phyloP scores from a whole-genome alignment of 2,797 vertebrate genomes.

The Knipowitschia caucasica region DNA sequence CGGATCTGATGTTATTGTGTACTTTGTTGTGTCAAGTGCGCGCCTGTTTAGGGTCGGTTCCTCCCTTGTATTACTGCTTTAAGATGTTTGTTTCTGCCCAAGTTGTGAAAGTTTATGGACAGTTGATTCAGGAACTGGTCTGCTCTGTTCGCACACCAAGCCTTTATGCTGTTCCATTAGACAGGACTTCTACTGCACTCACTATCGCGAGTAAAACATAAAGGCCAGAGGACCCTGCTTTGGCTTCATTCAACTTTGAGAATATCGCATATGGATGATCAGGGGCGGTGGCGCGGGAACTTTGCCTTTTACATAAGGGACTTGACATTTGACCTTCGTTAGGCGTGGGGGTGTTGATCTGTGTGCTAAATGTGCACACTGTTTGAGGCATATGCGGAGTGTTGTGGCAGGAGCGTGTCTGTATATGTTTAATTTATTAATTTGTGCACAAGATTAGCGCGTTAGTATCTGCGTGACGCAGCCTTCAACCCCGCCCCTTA shows the following conservation, averaged over 20 bases:
- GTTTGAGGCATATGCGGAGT: too few species aligned
- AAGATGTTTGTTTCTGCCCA: not conserved
- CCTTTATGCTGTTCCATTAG: conserved; percentile 33
- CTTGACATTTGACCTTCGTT: conserved; percentile 56
- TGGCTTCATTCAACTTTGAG: conserved; percentile 3
- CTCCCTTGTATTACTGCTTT: not conserved
- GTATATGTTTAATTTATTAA: too few species aligned
- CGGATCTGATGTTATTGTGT: too few species aligned
- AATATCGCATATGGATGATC: conserved; percentile 4
- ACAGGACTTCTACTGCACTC: not conserved
- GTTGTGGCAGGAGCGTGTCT: too few species aligned
- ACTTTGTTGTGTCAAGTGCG: conserved; percentile 2
- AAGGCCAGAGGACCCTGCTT: not conserved
- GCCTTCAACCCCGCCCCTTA: conserved; percentile 41
- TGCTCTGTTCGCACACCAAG: conserved; percentile 28
- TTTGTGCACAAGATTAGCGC: too few species aligned
- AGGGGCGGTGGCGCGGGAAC: conserved; percentile 79
- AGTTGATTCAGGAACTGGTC: conserved; percentile 30
- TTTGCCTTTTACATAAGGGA: conserved; percentile 83
- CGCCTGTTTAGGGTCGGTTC: not conserved
- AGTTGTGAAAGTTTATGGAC: not conserved
- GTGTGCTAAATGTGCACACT: not conserved
- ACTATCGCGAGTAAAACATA: too few species aligned
- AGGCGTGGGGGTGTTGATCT: conserved; percentile 17
- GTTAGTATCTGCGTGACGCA: conserved; percentile 73